Base-by-base conservation (phyloP, 1,140 invertebrate species). In the Lycorma delicatula region DNA sequence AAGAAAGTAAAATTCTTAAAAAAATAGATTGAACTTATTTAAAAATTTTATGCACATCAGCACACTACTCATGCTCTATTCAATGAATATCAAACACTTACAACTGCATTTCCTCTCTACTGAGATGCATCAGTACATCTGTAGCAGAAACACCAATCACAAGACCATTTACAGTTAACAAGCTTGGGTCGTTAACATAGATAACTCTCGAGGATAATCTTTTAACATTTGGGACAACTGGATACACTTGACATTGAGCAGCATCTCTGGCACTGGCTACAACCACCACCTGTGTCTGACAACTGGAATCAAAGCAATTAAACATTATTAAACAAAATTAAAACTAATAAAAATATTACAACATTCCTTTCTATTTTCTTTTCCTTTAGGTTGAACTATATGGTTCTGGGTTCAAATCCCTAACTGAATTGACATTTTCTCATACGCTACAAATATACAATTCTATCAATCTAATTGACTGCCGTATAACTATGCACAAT, bases 111-210 rank as follows among this genome's bases (percentile, higher is more conserved):
- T 94, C 91, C 66, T 88, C 79, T 60, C 82, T 81, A 25, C 83
- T 79, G 11, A 94, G 68, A 68, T 93, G 87, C 73, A 89, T 84
- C 1, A 94, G 67, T 44, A 87, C 75, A 72, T 97, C 93, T 0
- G 84, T 83, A 13, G 91, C 86, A 1, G 89, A 93, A 1, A 87
- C 70, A 2, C 83, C 89, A 65, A 96, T 72, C 9, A 82, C 73
- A 0, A 94, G 65, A 4, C 89, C 91, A 60, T 85, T 81, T 29
- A 96, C 76, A 64, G 83, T 78, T 1, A 97, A 64, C 11, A 86
- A 77, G 63, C 84, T 83, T 0, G 93, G 93, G 78, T 96, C 91
- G 0, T 89, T 79, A 56, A 87, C 68, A 34, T 82, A 70, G 56
- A 60, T 81, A n/a, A n/a, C n/a, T n/a, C n/a, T n/a, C n/a, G n/a